Evolutionary conservation across 2,888 invertebrate genomes (phyloP), one percentile per base, ranked within the genome.

Genomic region (Acleris holmiana): DNA sequence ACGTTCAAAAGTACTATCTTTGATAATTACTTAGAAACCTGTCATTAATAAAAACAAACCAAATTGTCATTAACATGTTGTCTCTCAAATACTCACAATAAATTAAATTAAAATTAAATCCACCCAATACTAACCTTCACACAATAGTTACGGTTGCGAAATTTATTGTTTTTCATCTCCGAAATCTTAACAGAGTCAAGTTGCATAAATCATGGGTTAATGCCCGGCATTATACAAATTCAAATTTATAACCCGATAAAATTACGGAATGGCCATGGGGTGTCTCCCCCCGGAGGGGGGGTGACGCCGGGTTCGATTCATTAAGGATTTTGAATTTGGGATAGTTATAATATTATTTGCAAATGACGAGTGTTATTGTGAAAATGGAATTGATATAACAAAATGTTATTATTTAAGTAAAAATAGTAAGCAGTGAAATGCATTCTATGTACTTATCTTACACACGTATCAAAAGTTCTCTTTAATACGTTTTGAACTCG

Each of bases 241-340:
- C 91, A 92, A 93, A 93, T 93, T 93, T 93, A 93, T 93, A 93
- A 89, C 92, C 89, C 92, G 91, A 93, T 93, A 93, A 92, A 92
- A 93, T 93, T 93, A 92, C 91, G 83, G 84, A 88, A 86, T 85
- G 89, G 84, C 83, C 86, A 82, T 77, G 82, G 84, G 84, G 85
- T 80, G 83, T 70, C 74, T 69, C 75, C 68, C 75, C 80, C 76
- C 78, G 71, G 69, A 68, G 69, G 68, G 72, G 72, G 68, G 72
- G 73, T 74, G 86, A 87, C 87, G 82, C 83, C 78, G 80, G 82
- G 86, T 88, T 86, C 90, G 88, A 91, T 90, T 88, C 86, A 88
- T 89, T 88, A 85, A 55, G 53, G 61, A 68, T 66, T 49, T 68
- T 35, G 62, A 41, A 41, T 47, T 29, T 15, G 46, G 7, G 47